These are phyloP conservation scores for Cyphomyrus plagiostoma DNA, from an alignment of 2,113 vertebrate genomes.

Conservation along the genomic window DNA sequence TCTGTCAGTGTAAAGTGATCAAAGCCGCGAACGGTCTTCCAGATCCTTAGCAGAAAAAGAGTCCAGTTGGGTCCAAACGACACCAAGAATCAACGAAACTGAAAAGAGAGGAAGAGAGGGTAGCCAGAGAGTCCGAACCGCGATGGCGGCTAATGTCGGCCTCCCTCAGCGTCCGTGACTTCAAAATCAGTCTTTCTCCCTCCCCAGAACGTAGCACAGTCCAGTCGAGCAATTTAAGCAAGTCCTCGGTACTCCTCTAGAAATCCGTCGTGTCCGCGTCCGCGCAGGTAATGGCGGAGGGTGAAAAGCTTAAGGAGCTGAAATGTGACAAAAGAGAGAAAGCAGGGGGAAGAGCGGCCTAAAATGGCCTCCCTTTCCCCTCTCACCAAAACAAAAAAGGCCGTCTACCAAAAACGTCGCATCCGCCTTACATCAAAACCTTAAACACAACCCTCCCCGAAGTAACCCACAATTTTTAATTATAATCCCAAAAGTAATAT, in stretches of 20 bases:
- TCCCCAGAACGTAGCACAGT: neutral
- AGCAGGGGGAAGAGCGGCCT: conserved; percentile 23
- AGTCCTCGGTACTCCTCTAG: conserved; percentile 9
- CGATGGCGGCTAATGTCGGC: neutral
- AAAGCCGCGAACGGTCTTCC: neutral
- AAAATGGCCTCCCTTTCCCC: conserved; percentile 29
- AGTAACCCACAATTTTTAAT: neutral
- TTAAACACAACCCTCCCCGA: neutral
- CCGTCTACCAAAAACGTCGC: conserved; percentile 16
- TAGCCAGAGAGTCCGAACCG: neutral
- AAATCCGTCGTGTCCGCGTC: conserved; percentile 5
- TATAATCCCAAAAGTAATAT: neutral
- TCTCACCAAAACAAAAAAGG: conserved; percentile 19
- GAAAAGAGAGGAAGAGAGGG: neutral
- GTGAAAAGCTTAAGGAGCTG: neutral
- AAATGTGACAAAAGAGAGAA: conserved; percentile 12
- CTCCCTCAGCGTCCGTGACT: conserved; percentile 9
- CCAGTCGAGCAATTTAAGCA: neutral
- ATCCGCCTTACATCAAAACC: conserved; percentile 6
- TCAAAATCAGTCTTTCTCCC: conserved; percentile 8
- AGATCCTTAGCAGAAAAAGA: conserved; percentile 6
- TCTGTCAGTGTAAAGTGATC: conserved; percentile 1
- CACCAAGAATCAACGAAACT: neutral
- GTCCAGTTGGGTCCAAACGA: conserved; percentile 7
- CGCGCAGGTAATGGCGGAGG: neutral